Evolutionary conservation across 2,797 vertebrate genomes (phyloP).

Genomic region (Platyrinchus mystaceus): DNA sequence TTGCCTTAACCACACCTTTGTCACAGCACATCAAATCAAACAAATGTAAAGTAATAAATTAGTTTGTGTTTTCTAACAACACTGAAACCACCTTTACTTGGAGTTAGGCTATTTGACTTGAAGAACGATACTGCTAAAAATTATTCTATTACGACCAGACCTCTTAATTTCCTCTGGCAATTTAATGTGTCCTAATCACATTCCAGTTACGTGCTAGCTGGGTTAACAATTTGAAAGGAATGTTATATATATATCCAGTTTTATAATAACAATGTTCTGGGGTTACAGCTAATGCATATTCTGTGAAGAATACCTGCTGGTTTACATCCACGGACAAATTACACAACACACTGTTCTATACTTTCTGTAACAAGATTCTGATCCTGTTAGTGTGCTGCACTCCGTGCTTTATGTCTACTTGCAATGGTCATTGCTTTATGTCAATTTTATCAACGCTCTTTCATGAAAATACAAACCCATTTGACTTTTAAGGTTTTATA

Average conservation of each 20-base stretch:
- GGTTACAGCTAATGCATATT: neutral
- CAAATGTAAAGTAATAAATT: neutral
- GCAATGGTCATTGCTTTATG: neutral
- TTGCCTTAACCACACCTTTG: neutral
- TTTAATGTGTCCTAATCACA: neutral
- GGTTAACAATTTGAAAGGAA: neutral
- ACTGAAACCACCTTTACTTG: neutral
- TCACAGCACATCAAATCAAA: slow-evolving; percentile 15
- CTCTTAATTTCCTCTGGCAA: neutral
- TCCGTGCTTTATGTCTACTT: neutral
- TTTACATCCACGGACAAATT: neutral
- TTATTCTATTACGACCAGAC: neutral
- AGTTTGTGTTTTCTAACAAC: neutral
- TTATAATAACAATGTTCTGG: neutral
- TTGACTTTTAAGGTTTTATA: neutral
- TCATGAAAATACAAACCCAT: neutral
- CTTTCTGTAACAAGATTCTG: neutral
- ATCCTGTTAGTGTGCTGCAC: neutral
- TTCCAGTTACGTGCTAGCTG: neutral
- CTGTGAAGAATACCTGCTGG: neutral
- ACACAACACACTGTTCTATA: neutral
- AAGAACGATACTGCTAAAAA: neutral
- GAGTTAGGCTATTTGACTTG: neutral
- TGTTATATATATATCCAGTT: neutral
- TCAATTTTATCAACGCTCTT: neutral